phyloP scores from a whole-genome alignment of 2,888 invertebrate species.

The Schizaphis graminum region DNA sequence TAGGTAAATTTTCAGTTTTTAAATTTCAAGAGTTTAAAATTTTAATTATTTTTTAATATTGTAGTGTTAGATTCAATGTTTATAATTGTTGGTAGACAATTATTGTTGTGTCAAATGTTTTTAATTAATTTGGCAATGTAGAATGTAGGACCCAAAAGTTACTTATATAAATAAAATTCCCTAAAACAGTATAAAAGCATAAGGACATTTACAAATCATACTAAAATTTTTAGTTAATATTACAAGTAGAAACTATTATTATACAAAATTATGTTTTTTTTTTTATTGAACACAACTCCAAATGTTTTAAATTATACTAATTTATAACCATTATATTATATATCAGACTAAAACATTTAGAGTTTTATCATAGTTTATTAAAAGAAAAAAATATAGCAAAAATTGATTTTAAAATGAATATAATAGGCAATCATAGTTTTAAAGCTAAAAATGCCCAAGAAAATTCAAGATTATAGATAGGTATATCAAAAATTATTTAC shows the following conservation, averaged over 20 bases:
- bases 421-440: background rate
- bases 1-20: no score
- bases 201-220: background rate
- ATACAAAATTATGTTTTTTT: background rate
- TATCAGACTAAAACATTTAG: background rate
- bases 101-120: background rate
- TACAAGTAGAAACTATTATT: background rate
- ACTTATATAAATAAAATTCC: background rate
- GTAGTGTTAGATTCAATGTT: no score
- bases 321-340: background rate
- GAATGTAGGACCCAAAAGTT: background rate
- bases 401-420: background rate
- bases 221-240: background rate
- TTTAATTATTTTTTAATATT: no score
- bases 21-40: no score
- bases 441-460: background rate
- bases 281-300: background rate
- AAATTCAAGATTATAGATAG: background rate
- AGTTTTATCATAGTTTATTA: background rate
- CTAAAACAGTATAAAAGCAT: background rate
- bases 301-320: no score
- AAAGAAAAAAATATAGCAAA: background rate
- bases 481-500: background rate
- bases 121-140: background rate
- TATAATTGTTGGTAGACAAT: background rate